Percentiles rank a stretch among this genome's conserved stretches.
Conservation (phyloP, 2,797 vertebrate species). For the Sebastes reedi region DNA sequence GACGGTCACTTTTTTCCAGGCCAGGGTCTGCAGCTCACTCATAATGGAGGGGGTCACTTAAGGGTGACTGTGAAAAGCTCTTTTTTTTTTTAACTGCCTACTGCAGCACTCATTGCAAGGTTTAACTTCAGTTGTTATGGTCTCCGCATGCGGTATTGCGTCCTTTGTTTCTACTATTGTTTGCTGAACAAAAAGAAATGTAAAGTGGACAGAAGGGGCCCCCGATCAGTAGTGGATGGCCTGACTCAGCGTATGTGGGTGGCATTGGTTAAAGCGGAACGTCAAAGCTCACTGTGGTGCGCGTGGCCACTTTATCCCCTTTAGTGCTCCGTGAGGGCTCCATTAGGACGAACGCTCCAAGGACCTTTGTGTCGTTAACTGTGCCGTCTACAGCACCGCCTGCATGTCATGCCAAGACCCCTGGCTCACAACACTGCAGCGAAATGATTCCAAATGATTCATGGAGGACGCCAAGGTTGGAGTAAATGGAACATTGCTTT, state of each 20-base stretch:
- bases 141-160: neutral
- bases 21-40: slow-evolving; percentile 1
- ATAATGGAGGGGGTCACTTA: neutral
- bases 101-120: neutral
- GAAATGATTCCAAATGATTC: slow-evolving; percentile 53
- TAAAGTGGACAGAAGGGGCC: slow-evolving; percentile 13
- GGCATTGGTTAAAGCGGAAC: slow-evolving; percentile 15
- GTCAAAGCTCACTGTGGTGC: neutral
- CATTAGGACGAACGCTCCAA: slow-evolving; percentile 50
- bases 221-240: neutral
- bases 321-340: slow-evolving; percentile 34
- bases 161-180: slow-evolving; percentile 39
- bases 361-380: slow-evolving; percentile 62
- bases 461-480: slow-evolving; percentile 25
- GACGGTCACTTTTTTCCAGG: neutral
- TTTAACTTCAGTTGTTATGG: neutral
- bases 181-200: slow-evolving; percentile 36
- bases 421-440: slow-evolving; percentile 25
- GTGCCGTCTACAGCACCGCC: slow-evolving; percentile 35
- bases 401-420: slow-evolving; percentile 57
- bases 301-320: slow-evolving; percentile 27
- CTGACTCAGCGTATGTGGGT: slow-evolving; percentile 42
- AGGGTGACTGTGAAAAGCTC: slow-evolving; percentile 11
- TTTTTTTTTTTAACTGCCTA: neutral
- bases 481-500: slow-evolving; percentile 33